Evolutionary conservation across 2,113 vertebrate species (phyloP).

Genomic region (Pituophis catenifer): DNA sequence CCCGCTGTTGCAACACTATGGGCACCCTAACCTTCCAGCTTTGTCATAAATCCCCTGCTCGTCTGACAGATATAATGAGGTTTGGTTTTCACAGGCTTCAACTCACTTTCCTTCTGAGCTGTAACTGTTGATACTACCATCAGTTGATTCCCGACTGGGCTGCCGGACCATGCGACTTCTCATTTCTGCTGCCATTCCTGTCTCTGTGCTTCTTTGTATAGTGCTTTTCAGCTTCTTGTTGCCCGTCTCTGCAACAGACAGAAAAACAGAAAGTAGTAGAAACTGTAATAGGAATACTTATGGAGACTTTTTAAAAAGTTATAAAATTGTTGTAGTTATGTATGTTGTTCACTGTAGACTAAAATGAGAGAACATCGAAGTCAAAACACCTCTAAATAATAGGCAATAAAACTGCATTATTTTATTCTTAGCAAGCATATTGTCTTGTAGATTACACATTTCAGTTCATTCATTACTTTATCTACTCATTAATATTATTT

Average conservation of each 20-base stretch:
- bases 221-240: slow-evolving; percentile 92
- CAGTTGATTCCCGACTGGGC: slow-evolving; percentile 95
- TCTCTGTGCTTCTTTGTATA: slow-evolving; percentile 96
- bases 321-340: not conserved
- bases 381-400: not conserved
- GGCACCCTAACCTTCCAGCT: not conserved
- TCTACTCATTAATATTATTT: not conserved
- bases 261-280: not conserved
- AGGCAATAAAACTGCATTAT: not conserved
- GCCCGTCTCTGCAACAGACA: slow-evolving; percentile 79
- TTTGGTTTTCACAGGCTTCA: not conserved
- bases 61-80: not conserved
- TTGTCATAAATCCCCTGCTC: not conserved
- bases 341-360: not conserved
- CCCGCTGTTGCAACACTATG: not conserved
- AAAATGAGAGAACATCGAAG: not conserved
- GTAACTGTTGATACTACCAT: slow-evolving; percentile 95
- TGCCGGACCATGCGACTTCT: slow-evolving; percentile 91
- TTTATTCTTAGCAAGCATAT: not conserved
- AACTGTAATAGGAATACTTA: not conserved
- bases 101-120: slow-evolving; percentile 98
- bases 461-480: not conserved
- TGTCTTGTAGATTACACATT: not conserved
- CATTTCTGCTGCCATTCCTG: slow-evolving; percentile 95
- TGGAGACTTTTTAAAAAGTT: not conserved